Evolutionary conservation across 1,140 invertebrate genomes (phyloP).

Genomic region (Riptortus pedestris): DNA sequence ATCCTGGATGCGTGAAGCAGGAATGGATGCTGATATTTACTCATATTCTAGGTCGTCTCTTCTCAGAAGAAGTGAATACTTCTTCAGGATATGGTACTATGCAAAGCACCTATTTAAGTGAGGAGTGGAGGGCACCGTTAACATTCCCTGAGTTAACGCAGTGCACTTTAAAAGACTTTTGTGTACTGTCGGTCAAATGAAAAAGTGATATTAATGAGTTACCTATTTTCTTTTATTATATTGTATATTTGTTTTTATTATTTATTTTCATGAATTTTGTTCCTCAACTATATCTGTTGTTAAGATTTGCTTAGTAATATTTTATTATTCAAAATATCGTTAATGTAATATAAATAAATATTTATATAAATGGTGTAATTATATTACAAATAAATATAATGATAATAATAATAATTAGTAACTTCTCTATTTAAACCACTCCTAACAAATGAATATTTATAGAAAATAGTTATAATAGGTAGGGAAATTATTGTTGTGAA

Average conservation of each 20-base stretch:
- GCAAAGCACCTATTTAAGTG: constrained; percentile 71
- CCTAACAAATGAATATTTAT: too few species aligned
- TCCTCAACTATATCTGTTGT: neutral
- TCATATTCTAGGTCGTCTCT: constrained; percentile 74
- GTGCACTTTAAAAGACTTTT: neutral
- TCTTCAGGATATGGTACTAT: constrained; percentile 85
- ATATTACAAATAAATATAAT: neutral
- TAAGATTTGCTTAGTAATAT: neutral
- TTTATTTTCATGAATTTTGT: neutral
- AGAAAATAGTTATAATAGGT: too few species aligned
- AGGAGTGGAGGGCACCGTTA: constrained; percentile 29
- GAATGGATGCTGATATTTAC: constrained; percentile 85
- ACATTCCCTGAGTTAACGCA: constrained; percentile 27
- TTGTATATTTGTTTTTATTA: constrained; percentile 8
- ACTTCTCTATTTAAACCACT: too few species aligned
- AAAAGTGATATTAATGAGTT: constrained; percentile 8
- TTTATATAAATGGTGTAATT: neutral
- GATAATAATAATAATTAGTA: neutral
- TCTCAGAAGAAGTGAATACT: constrained; percentile 78
- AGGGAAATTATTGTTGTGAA: too few species aligned
- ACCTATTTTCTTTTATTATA: neutral
- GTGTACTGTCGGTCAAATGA: neutral
- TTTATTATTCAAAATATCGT: neutral
- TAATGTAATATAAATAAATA: neutral
- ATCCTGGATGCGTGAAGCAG: constrained; percentile 79